These are phyloP conservation scores for Cervus canadensis DNA, from an alignment of 2,113 vertebrate species.

Conservation along the genomic window DNA sequence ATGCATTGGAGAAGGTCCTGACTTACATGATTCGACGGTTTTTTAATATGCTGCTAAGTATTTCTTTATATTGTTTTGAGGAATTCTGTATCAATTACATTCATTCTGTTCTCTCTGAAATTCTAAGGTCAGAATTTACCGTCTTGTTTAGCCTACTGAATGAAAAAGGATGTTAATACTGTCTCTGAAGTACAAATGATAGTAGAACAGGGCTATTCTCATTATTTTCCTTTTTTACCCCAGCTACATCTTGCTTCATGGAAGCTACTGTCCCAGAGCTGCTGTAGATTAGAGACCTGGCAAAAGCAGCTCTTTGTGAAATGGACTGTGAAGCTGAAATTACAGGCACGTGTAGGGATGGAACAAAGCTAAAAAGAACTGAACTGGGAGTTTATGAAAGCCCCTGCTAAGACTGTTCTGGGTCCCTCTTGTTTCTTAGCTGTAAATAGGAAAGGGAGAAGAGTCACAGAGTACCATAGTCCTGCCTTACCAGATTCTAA, in stretches of 20 bases:
- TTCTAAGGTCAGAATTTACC: neutral
- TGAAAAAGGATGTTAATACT: conserved; percentile 17
- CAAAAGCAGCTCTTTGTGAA: neutral
- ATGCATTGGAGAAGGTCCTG: neutral
- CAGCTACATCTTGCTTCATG: neutral
- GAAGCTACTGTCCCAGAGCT: neutral
- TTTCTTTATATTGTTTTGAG: neutral
- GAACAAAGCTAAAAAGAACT: neutral
- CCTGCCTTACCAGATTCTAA: neutral
- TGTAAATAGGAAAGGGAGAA: neutral
- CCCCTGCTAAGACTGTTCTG: neutral
- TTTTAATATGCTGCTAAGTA: neutral
- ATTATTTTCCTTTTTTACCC: neutral
- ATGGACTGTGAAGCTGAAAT: neutral
- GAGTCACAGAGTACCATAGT: neutral
- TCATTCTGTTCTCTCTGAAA: neutral
- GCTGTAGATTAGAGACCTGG: neutral
- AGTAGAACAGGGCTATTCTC: neutral
- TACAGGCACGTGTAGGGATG: neutral
- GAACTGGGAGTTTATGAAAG: neutral
- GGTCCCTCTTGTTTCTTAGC: neutral
- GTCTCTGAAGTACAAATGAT: neutral
- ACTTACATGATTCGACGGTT: neutral
- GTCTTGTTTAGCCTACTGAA: neutral
- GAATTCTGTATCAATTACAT: neutral